Evolutionary conservation across 1,140 invertebrate species (phyloP).

Genomic region (Laodelphax striatellus): DNA sequence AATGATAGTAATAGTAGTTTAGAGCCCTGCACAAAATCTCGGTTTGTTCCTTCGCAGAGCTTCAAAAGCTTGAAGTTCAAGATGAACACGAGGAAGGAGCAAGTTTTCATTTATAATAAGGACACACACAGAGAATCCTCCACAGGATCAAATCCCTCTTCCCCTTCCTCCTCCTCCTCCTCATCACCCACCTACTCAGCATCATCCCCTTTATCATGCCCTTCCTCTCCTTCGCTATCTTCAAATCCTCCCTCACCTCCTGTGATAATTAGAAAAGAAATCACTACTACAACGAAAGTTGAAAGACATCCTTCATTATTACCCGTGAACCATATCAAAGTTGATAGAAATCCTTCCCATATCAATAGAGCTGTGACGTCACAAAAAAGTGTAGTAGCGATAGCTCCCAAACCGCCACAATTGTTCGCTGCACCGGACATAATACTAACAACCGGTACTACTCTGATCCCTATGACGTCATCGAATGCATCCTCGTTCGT

Average conservation of each 20-base stretch:
- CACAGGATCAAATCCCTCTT: neutral
- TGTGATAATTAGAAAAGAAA: constrained; percentile 6
- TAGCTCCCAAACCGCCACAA: constrained; percentile 30
- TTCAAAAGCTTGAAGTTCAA: constrained; percentile 66
- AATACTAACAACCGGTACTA: constrained; percentile 22
- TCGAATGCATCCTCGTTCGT: constrained; percentile 17
- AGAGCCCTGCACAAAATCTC: constrained; percentile 12
- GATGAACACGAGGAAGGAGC: constrained; percentile 52
- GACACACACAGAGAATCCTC: constrained; percentile 33
- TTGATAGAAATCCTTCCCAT: neutral
- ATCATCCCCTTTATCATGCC: neutral
- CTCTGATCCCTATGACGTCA: constrained; percentile 28
- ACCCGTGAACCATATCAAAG: too few species aligned
- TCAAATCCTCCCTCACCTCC: neutral
- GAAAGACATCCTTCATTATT: too few species aligned
- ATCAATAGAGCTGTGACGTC: neutral
- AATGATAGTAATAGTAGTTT: neutral
- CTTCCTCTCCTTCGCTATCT: neutral
- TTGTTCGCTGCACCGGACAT: constrained; percentile 14
- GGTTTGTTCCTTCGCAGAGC: constrained; percentile 38
- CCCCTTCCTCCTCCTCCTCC: neutral
- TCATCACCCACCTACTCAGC: neutral
- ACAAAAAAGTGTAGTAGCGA: constrained; percentile 22
- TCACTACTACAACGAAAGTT: neutral
- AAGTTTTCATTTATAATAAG: constrained; percentile 44